Evolutionary conservation across 2,113 vertebrate species (phyloP).

Genomic region (Anoura caudifer): DNA sequence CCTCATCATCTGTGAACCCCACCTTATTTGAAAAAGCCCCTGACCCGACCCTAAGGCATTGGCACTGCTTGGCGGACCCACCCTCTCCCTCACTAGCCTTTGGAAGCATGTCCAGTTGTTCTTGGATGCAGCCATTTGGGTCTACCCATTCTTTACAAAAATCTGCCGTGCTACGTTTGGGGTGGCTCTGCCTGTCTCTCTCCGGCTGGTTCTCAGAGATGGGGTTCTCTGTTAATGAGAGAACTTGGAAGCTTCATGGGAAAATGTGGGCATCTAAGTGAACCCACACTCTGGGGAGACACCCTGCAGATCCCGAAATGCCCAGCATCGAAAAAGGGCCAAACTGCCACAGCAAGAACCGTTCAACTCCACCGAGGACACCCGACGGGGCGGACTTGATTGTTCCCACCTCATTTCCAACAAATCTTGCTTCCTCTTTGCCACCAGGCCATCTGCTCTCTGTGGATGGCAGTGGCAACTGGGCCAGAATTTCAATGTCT

Average conservation of each 20-base stretch:
- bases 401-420: not conserved
- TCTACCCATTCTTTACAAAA: not conserved
- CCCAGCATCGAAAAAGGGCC: not conserved
- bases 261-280: not conserved
- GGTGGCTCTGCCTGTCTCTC: not conserved
- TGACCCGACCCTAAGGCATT: rapidly evolving
- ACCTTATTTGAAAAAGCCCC: not conserved
- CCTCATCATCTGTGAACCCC: not conserved
- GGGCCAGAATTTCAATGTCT: constrained; percentile 58
- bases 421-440: not conserved
- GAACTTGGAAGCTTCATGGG: not conserved
- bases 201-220: not conserved
- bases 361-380: not conserved
- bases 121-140: not conserved
- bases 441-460: not conserved
- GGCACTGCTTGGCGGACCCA: not conserved
- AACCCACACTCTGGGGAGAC: not conserved
- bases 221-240: not conserved
- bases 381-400: not conserved
- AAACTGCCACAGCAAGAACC: not conserved
- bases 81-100: not conserved
- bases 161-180: not conserved
- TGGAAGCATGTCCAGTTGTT: not conserved
- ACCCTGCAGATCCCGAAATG: not conserved
- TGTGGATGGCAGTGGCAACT: constrained; percentile 50